These are phyloP conservation scores for Helicolenus hilgendorfi DNA, from an alignment of 2,797 vertebrate genomes.

Conservation along the genomic window DNA sequence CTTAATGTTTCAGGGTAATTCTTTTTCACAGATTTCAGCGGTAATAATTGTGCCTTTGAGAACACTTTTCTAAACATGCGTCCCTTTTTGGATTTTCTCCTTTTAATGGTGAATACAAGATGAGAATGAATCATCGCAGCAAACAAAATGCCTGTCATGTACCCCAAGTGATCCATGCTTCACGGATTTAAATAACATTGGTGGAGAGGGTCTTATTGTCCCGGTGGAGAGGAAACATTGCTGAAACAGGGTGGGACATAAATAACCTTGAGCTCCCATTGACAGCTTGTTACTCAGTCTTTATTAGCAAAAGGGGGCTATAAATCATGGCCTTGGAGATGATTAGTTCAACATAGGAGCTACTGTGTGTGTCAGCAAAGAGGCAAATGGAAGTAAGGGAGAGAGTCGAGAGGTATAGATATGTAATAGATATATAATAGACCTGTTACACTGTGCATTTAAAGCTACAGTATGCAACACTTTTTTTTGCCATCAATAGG, in stretches of 20 bases:
- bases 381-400: neutral
- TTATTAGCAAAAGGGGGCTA: constrained; percentile 73
- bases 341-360: constrained; percentile 72
- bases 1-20: neutral
- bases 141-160: constrained; percentile 40
- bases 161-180: neutral
- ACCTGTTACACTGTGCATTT: neutral
- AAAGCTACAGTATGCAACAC: too few relatives aligned
- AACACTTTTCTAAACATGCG: neutral
- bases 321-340: constrained; percentile 74
- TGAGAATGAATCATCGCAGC: constrained; percentile 42
- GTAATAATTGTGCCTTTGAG: neutral
- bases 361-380: constrained; percentile 60
- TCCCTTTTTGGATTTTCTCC: neutral
- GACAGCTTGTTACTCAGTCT: constrained; percentile 81
- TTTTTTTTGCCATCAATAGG: too few relatives aligned
- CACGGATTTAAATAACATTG: constrained; percentile 47
- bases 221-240: constrained; percentile 39
- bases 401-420: neutral
- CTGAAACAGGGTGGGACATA: constrained; percentile 48
- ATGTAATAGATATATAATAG: too few relatives aligned
- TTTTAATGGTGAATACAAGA: neutral
- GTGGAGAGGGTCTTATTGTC: constrained; percentile 37
- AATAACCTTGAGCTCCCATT: constrained; percentile 71
- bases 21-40: neutral